Evolutionary conservation across 64 coral and sea anemone genomes (phyloP).

Genomic region (Hydrozoanthus tunicans): DNA sequence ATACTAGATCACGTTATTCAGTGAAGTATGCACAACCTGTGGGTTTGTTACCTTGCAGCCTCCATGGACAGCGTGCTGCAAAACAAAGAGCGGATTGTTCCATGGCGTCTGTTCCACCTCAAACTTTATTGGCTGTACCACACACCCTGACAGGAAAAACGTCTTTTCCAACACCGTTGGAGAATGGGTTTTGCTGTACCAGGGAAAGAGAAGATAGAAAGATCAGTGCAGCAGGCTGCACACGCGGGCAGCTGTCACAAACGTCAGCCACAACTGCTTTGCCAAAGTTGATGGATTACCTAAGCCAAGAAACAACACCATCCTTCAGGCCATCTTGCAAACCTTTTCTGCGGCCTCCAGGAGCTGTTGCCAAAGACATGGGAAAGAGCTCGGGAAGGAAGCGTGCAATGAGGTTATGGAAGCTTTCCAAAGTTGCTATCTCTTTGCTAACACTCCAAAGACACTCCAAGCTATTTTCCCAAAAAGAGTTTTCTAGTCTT

Average conservation of each 20-base stretch:
- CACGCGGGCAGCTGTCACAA: background rate
- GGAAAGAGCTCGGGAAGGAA: background rate
- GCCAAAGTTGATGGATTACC: conserved; percentile 27
- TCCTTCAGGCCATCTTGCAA: conserved; percentile 32
- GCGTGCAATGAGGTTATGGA: background rate
- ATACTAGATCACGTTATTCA: background rate
- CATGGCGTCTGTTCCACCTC: background rate
- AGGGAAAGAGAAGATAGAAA: background rate
- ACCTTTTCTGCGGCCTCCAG: background rate
- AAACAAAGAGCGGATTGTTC: background rate
- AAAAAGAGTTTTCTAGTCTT: conserved; percentile 39
- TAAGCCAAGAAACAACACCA: background rate
- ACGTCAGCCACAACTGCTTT: background rate
- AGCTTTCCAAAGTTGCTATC: background rate
- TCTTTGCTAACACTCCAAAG: conserved; percentile 7
- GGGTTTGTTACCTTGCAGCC: background rate
- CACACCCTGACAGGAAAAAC: background rate
- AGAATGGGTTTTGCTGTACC: background rate
- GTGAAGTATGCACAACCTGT: background rate
- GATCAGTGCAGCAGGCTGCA: no score
- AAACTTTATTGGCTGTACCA: background rate
- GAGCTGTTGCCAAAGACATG: background rate
- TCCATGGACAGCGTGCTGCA: background rate
- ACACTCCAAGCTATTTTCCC: conserved; percentile 23
- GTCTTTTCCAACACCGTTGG: background rate